Percentiles rank a stretch among this genome's conserved stretches.
Evolutionary conservation across 2,888 invertebrate species (phyloP).

Genomic region (Andrena haemorrhoa): DNA sequence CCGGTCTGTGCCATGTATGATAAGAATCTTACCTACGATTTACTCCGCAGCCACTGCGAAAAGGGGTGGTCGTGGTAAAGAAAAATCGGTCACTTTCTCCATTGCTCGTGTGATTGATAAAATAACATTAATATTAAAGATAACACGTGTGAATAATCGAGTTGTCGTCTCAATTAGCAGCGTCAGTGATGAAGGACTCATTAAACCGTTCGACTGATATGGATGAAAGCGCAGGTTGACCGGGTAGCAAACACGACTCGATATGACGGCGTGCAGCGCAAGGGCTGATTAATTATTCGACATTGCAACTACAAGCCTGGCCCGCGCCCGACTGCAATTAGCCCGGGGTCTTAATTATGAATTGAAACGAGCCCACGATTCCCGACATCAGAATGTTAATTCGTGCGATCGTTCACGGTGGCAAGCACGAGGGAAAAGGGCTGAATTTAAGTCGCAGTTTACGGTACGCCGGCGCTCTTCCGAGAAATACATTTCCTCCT

Average conservation of each 20-base stretch:
- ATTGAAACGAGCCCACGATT: constrained; percentile 38
- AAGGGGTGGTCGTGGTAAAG: too few species aligned
- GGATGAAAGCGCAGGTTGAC: not conserved
- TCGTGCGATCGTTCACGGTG: constrained; percentile 26
- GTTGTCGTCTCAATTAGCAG: too few species aligned
- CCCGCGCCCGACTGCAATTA: constrained; percentile 37
- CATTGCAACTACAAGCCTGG: constrained; percentile 9
- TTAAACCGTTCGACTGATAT: not conserved
- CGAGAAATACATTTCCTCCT: constrained; percentile 2
- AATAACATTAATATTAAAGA: too few species aligned
- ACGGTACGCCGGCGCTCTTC: constrained; percentile 5
- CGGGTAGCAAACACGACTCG: constrained; percentile 13
- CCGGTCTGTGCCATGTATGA: too few species aligned
- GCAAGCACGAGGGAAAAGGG: not conserved
- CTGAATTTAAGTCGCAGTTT: constrained; percentile 16
- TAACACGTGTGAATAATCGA: too few species aligned
- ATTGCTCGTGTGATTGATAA: too few species aligned
- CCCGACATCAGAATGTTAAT: constrained; percentile 48
- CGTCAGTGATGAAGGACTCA: not conserved
- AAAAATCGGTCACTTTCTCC: too few species aligned
- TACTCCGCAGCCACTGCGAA: too few species aligned
- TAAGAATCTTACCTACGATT: too few species aligned
- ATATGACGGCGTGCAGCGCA: constrained; percentile 3
- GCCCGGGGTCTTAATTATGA: constrained; percentile 38
- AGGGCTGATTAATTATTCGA: constrained; percentile 45